Evolutionary conservation across 2,797 vertebrate species (phyloP).

Genomic region (Arnoldichthys spilopterus): DNA sequence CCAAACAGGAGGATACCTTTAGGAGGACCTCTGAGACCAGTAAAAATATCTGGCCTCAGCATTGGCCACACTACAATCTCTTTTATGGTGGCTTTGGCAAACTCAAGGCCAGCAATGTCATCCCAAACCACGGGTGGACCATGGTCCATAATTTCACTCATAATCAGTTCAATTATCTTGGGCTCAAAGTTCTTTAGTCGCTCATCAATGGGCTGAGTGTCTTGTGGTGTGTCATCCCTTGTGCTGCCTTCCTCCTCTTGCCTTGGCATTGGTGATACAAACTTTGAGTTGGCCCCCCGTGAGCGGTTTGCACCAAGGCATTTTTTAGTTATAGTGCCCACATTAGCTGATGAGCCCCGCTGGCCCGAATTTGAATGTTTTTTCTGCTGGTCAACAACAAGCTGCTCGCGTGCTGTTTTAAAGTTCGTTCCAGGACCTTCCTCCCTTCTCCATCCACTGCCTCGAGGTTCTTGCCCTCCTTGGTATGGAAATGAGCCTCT

Average conservation of each 20-base stretch:
- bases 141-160: slow-evolving; percentile 97
- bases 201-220: slow-evolving; percentile 80
- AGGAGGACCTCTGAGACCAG: slow-evolving; percentile 91
- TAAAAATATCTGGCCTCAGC: slow-evolving; percentile 96
- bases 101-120: slow-evolving; percentile 95
- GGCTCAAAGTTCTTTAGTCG: slow-evolving; percentile 92
- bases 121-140: slow-evolving; percentile 92
- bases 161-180: slow-evolving; percentile 94
- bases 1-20: slow-evolving; percentile 96
- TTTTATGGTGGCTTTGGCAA: slow-evolving; percentile 95
- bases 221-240: slow-evolving; percentile 49
- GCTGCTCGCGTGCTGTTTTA: slow-evolving; percentile 89
- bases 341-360: slow-evolving; percentile 57
- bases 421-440: slow-evolving; percentile 73
- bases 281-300: slow-evolving; percentile 88
- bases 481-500: slow-evolving; percentile 59
- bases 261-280: slow-evolving; percentile 88
- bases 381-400: slow-evolving; percentile 88
- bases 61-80: slow-evolving; percentile 99
- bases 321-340: slow-evolving; percentile 82
- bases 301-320: slow-evolving; percentile 90
- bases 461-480: slow-evolving; percentile 52
- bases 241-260: slow-evolving; percentile 76
- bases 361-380: slow-evolving; percentile 80
- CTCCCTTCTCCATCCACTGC: slow-evolving; percentile 62